These are phyloP conservation scores for Trichoplusia ni DNA, from an alignment of 1,140 invertebrate species.

Conservation along the genomic window DNA sequence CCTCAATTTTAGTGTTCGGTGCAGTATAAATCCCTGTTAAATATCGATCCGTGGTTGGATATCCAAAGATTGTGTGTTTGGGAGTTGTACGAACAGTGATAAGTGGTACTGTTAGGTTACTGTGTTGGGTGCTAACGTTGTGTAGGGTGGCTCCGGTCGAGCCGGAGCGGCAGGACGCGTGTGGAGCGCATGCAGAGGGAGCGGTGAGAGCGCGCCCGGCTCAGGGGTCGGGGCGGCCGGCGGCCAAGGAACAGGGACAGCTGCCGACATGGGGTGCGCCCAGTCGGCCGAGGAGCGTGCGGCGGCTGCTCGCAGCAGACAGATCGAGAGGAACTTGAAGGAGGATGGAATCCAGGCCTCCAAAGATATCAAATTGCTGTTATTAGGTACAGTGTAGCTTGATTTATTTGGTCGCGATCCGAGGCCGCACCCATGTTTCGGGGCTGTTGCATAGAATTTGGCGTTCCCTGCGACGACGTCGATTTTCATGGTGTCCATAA, in stretches of 20 bases:
- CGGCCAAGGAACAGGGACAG: conserved; percentile 63
- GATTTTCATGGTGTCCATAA: neutral
- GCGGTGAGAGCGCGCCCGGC: conserved; percentile 79
- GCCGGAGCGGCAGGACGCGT: conserved; percentile 72
- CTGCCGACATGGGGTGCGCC: conserved; percentile 95
- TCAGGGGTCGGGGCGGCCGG: conserved; percentile 74
- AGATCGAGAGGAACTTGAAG: conserved; percentile 99
- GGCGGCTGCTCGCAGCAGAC: conserved; percentile 96
- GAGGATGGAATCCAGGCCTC: conserved; percentile 99
- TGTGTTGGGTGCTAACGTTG: conserved; percentile 73
- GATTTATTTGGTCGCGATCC: conserved; percentile 31
- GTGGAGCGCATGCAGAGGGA: conserved; percentile 77
- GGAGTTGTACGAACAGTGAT: conserved; percentile 53
- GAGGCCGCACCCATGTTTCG: conserved; percentile 67
- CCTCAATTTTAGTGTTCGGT: conserved; percentile 63
- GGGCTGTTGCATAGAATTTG: conserved; percentile 11
- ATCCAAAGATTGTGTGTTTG: conserved; percentile 39
- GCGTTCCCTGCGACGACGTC: neutral
- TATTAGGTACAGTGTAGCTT: conserved; percentile 90
- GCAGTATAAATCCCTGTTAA: conserved; percentile 52
- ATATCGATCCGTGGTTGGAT: conserved; percentile 43
- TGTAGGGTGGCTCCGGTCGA: conserved; percentile 74
- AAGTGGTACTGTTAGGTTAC: conserved; percentile 76
- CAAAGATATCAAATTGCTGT: conserved; percentile 98
- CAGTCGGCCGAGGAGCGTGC: conserved; percentile 99